phyloP scores from a whole-genome alignment of 2,888 invertebrate species.

The Acrocyrtus sp. region DNA sequence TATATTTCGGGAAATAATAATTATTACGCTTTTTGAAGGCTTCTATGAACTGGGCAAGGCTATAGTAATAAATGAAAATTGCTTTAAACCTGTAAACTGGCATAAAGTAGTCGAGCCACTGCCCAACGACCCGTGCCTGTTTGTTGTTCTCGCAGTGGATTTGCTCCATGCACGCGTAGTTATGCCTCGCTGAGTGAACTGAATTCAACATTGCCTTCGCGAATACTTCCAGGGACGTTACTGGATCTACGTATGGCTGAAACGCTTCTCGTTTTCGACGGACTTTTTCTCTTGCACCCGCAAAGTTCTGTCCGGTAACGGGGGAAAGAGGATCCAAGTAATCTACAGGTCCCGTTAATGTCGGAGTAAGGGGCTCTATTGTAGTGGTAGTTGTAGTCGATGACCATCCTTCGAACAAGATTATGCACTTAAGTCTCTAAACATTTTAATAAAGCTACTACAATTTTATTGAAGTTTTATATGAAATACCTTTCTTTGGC shows the following conservation, averaged over 20 bases:
- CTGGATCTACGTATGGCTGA: constrained; percentile 48
- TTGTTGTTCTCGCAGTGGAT: constrained; percentile 56
- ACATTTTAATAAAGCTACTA: too few relatives aligned
- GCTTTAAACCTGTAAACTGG: constrained; percentile 61
- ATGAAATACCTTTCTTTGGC: not conserved
- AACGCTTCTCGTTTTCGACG: constrained; percentile 33
- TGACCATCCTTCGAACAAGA: constrained; percentile 3
- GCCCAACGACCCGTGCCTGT: constrained; percentile 54
- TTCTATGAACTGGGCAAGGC: too few relatives aligned
- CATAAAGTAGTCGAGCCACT: constrained; percentile 57
- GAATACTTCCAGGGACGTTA: constrained; percentile 49
- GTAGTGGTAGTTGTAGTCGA: constrained; percentile 10
- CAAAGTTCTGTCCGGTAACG: constrained; percentile 1
- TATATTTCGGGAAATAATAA: too few relatives aligned
- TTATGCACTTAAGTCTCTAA: not conserved
- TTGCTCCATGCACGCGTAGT: constrained; percentile 55
- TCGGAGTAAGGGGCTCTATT: constrained; percentile 3
- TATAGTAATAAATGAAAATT: too few relatives aligned
- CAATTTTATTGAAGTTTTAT: not conserved
- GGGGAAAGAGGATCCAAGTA: too few relatives aligned
- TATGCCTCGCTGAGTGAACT: constrained; percentile 49
- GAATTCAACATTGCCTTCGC: constrained; percentile 55
- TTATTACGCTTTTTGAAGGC: too few relatives aligned
- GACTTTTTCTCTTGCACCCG: not conserved
- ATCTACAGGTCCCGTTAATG: not conserved